Percentiles rank a stretch among this genome's conserved stretches.
phyloP scores from a whole-genome alignment of 1,140 invertebrate genomes.

The Pristionchus pacificus region DNA sequence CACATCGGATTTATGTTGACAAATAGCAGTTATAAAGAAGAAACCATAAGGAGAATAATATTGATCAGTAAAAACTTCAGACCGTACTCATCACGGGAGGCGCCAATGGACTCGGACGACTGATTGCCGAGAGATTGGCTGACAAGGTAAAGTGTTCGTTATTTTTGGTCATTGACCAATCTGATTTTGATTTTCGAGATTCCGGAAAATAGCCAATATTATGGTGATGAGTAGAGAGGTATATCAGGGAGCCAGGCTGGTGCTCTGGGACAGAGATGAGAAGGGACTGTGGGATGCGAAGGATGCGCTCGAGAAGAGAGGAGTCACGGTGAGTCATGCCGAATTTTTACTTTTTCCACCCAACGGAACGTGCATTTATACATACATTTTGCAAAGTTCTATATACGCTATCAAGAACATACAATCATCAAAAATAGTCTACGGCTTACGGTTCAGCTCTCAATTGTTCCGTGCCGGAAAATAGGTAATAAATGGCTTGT shows the following conservation, averaged over 20 bases:
- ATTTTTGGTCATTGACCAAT: no score
- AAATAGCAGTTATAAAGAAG: not conserved
- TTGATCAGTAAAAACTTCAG: not conserved
- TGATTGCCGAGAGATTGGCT: no score
- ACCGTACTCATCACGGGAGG: not conserved
- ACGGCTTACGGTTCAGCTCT: no score
- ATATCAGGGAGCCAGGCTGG: not conserved
- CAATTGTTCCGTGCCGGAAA: no score
- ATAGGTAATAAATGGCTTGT: no score
- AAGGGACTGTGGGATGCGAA: not conserved
- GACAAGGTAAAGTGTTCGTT: no score
- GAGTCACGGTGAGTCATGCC: not conserved
- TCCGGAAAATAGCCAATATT: no score
- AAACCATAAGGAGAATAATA: not conserved
- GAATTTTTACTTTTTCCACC: not conserved
- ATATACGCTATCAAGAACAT: no score
- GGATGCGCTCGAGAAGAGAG: not conserved
- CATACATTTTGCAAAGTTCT: not conserved
- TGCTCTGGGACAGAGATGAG: not conserved
- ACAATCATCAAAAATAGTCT: no score
- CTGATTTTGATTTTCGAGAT: not conserved
- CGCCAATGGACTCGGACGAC: not conserved
- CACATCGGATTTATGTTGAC: no score
- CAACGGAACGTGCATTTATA: not conserved
- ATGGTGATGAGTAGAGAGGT: no score